Evolutionary conservation across 2,888 invertebrate species (phyloP), one percentile per base, ranked within the genome.

Genomic region (Automeris io): DNA sequence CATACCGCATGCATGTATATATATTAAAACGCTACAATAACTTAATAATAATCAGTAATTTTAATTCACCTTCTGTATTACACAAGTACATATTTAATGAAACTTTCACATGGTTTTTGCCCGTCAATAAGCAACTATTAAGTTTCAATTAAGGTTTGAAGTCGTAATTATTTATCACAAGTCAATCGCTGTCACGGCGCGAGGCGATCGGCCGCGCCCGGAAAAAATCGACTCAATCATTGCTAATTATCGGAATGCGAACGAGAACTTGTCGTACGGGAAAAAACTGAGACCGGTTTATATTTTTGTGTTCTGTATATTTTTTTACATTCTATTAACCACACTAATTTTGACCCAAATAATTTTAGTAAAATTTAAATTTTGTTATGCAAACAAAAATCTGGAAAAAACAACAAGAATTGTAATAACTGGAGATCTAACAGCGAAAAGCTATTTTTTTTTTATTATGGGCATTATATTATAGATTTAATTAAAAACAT

Each of bases 171-270:
- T 37, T 23, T 22, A 9, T 21, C 13, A 16, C 16, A 16, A 16
- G 16, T 29, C 29, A 29, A 29, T 29, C 22, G 24, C 34, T 23
- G 21, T 18, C 18, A 26, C 5, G 29, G 31, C 5, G 5, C 33
- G 40, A 45, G 43, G 36, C 36, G 33, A 41, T 21, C 18, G 29
- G 33, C 33, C 29, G 41, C 37, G 47, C 51, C 50, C 55, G 57
- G 52, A 54, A 58, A 52, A 51, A 57, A 57, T 51, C 52, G 49
- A 56, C 53, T 57, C 56, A 61, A 67, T 64, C 54, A 60, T 40
- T 49, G 58, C 54, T 56, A 59, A 62, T 61, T 62, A 70, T 48
- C 46, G 36, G 39, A 45, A 53, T 47, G 53, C 43, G 49, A 33
- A 43, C 36, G 46, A 44, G 49, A 45, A 47, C 13, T 16, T n/a